Evolutionary conservation across 2,888 invertebrate species (phyloP).

Genomic region (Tachina grossa): DNA sequence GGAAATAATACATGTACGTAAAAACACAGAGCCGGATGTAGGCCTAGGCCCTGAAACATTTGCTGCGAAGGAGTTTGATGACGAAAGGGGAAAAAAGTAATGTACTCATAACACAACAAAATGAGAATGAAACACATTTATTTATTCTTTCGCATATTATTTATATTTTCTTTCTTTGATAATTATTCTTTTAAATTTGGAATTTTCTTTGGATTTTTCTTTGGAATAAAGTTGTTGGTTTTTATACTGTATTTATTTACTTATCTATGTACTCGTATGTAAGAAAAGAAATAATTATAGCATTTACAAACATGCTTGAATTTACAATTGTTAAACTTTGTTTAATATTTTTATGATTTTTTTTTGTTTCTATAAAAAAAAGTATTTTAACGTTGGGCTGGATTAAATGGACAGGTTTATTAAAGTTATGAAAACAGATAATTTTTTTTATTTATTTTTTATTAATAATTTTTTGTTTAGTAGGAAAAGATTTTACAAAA

Average conservation of each 20-base stretch:
- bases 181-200: slow-evolving; percentile 37
- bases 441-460: background rate
- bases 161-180: slow-evolving; percentile 52
- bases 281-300: slow-evolving; percentile 65
- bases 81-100: too few species aligned
- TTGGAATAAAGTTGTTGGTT: slow-evolving; percentile 61
- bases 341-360: slow-evolving; percentile 50
- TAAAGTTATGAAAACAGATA: slow-evolving; percentile 27
- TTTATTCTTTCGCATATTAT: slow-evolving; percentile 55
- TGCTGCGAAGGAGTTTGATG: too few species aligned
- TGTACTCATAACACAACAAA: background rate
- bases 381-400: slow-evolving; percentile 67
- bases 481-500: slow-evolving; percentile 45
- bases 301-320: slow-evolving; percentile 53
- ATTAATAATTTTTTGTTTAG: background rate
- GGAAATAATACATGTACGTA: too few species aligned
- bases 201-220: slow-evolving; percentile 58
- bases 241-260: slow-evolving; percentile 3
- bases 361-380: slow-evolving; percentile 54
- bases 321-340: slow-evolving; percentile 63
- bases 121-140: slow-evolving; percentile 44
- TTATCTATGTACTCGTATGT: too few species aligned
- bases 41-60: background rate
- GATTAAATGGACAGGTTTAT: slow-evolving; percentile 70
- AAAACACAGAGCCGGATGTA: too few species aligned